phyloP scores from a whole-genome alignment of 2,113 vertebrate species.

The Oncorhynchus keta region DNA sequence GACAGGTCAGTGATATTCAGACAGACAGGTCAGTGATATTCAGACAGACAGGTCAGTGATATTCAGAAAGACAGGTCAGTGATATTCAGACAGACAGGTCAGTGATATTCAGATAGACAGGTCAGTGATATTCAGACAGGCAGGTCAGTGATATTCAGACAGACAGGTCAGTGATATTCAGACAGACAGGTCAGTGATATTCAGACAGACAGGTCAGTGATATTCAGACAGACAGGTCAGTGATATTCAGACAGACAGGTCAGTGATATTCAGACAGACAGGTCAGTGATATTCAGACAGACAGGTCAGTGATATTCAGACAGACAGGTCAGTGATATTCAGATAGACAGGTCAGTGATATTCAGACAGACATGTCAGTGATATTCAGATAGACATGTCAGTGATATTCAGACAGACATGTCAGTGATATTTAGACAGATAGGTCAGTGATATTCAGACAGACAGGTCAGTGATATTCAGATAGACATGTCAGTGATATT shows the following conservation, averaged over 20 bases:
- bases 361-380: not conserved
- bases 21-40: constrained; percentile 30
- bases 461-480: constrained; percentile 15
- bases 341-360: constrained; percentile 37
- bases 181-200: not conserved
- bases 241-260: constrained; percentile 9
- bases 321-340: too few relatives aligned
- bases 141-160: too few relatives aligned
- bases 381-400: too few relatives aligned
- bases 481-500: too few relatives aligned
- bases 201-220: too few relatives aligned
- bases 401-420: too few relatives aligned
- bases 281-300: constrained; percentile 45
- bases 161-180: constrained; percentile 22
- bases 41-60: not conserved
- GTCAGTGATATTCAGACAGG: too few relatives aligned
- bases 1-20: not conserved
- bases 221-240: constrained; percentile 36
- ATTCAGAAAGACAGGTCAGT: too few relatives aligned
- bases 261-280: too few relatives aligned
- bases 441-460: constrained; percentile 47
- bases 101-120: constrained; percentile 10
- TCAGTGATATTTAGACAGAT: too few relatives aligned
- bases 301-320: constrained; percentile 16
- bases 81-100: constrained; percentile 37